Evolutionary conservation across 2,797 vertebrate genomes (phyloP).

Genomic region (Enteromius radiatus): DNA sequence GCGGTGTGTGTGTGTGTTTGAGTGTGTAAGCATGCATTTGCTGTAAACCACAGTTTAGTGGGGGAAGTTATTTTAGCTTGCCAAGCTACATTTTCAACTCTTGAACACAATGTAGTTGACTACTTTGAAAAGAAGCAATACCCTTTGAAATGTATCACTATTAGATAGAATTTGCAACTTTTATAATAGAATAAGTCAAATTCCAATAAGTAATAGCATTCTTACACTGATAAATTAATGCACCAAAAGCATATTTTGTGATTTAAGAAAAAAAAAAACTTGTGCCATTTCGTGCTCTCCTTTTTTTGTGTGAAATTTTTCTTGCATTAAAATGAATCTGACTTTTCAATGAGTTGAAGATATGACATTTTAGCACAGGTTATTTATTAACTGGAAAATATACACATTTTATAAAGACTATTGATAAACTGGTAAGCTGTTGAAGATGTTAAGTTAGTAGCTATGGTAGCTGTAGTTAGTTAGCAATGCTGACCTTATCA

Average conservation of each 20-base stretch:
- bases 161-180: not conserved
- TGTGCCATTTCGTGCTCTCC: too few species aligned
- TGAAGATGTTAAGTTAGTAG: not conserved
- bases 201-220: not conserved
- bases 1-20: not conserved
- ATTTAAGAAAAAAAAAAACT: too few species aligned
- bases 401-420: not conserved
- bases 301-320: too few species aligned
- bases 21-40: not conserved
- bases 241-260: not conserved
- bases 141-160: not conserved
- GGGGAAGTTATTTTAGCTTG: not conserved
- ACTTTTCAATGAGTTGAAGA: not conserved
- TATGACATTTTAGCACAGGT: not conserved
- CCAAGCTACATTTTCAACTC: not conserved
- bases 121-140: not conserved
- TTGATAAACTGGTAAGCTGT: not conserved
- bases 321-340: not conserved
- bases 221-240: not conserved
- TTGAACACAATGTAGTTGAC: too few species aligned
- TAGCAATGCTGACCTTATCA: not conserved
- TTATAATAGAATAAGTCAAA: not conserved
- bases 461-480: not conserved
- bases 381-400: not conserved
- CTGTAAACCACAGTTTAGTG: slow-evolving; percentile 1